Conservation (phyloP, 1,140 invertebrate genomes). For the Hyposmocoma kahamanoa region DNA sequence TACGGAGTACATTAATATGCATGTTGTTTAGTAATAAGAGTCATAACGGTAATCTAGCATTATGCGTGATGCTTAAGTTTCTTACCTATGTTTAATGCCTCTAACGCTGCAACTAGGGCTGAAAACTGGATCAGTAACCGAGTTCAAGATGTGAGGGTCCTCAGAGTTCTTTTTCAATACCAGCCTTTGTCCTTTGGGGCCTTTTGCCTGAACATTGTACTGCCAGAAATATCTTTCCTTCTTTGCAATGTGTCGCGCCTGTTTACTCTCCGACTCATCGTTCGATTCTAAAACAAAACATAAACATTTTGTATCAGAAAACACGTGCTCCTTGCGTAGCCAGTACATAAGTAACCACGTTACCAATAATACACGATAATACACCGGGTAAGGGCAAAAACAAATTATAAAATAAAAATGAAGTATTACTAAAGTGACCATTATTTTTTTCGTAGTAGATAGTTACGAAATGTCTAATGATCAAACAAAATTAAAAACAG, state of each 20-base stretch:
- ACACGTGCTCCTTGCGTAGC: neutral
- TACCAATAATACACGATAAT: neutral
- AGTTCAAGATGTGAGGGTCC: slow-evolving; percentile 94
- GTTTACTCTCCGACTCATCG: slow-evolving; percentile 76
- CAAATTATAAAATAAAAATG: too few species aligned
- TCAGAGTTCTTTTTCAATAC: slow-evolving; percentile 87
- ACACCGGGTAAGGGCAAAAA: neutral
- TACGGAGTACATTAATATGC: too few species aligned
- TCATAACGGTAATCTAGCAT: too few species aligned
- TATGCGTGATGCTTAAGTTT: too few species aligned
- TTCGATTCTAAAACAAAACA: slow-evolving; percentile 76
- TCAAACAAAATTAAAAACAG: too few species aligned
- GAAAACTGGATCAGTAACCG: slow-evolving; percentile 94
- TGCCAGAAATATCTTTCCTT: slow-evolving; percentile 97
- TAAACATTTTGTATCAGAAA: too few species aligned
- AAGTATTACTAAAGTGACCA: too few species aligned
- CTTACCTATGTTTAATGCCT: slow-evolving; percentile 91
- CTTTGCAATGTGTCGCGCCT: slow-evolving; percentile 72
- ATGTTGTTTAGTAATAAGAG: too few species aligned
- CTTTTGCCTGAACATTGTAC: slow-evolving; percentile 98
- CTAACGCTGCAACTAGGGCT: slow-evolving; percentile 90
- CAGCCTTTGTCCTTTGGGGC: slow-evolving; percentile 93
- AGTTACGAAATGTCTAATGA: too few species aligned
- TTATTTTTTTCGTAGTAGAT: too few species aligned
- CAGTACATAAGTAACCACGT: neutral